These are phyloP conservation scores for Mesopsocus fuscifrons DNA, from an alignment of 2,888 invertebrate genomes.

Conservation along the genomic window DNA sequence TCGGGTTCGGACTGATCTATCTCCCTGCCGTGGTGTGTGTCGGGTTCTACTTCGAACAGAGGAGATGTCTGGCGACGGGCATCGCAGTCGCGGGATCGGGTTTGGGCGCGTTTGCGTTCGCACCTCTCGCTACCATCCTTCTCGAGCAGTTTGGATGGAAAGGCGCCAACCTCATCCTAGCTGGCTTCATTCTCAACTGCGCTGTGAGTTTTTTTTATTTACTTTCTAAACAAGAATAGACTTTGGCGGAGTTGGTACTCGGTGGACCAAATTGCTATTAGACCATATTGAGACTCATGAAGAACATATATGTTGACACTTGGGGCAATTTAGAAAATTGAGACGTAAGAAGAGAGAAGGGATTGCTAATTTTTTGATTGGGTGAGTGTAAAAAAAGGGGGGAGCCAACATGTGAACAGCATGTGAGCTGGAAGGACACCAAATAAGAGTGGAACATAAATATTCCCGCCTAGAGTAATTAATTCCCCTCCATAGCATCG, in stretches of 20 bases:
- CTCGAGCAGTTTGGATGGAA: slow-evolving; percentile 71
- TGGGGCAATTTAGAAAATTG: too few species aligned
- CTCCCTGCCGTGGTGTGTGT: slow-evolving; percentile 93
- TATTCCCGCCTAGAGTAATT: too few species aligned
- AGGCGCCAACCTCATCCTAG: slow-evolving; percentile 73
- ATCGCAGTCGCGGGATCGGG: slow-evolving; percentile 94
- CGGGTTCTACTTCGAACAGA: slow-evolving; percentile 93
- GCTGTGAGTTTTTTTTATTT: slow-evolving; percentile 41
- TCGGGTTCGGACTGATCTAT: slow-evolving; percentile 86
- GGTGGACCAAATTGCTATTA: too few species aligned
- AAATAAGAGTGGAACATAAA: too few species aligned
- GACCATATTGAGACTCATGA: too few species aligned
- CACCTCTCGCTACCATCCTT: slow-evolving; percentile 68
- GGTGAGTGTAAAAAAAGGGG: too few species aligned
- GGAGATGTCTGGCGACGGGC: slow-evolving; percentile 82
- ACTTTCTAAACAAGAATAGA: neutral
- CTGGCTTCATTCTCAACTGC: slow-evolving; percentile 83
- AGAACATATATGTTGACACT: too few species aligned
- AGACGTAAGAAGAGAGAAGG: too few species aligned
- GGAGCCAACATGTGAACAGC: too few species aligned
- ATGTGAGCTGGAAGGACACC: too few species aligned
- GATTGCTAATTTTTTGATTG: too few species aligned
- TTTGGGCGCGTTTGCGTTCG: slow-evolving; percentile 86
- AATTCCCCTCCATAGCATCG: too few species aligned
- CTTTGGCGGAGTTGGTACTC: neutral